These are phyloP conservation scores for Simalia tracyae DNA, from an alignment of 2,797 vertebrate species.

Conservation along the genomic window DNA sequence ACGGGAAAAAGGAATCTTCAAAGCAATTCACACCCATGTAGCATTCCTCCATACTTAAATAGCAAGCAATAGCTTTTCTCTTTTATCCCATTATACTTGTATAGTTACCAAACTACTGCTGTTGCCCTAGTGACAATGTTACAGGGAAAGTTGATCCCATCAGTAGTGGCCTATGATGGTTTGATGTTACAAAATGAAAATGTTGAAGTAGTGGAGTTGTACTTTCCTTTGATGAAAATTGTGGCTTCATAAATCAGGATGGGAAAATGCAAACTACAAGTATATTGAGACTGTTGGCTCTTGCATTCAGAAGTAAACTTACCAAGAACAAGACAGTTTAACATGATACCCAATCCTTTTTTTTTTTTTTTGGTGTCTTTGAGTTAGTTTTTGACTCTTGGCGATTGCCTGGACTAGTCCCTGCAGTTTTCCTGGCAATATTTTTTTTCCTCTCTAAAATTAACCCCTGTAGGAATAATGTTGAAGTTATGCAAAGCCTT, in stretches of 20 bases:
- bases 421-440: background rate
- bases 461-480: conserved; percentile 44
- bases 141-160: background rate
- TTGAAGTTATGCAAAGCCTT: conserved; percentile 48
- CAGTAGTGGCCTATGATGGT: background rate
- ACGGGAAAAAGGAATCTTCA: background rate
- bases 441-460: conserved; percentile 29
- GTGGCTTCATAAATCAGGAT: background rate
- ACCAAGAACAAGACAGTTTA: background rate
- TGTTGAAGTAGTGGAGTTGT: background rate
- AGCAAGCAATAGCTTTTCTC: background rate
- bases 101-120: background rate
- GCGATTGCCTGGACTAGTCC: background rate
- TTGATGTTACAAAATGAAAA: background rate
- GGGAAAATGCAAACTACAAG: background rate
- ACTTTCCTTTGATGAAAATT: background rate
- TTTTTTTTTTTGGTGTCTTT: too few species aligned
- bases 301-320: background rate
- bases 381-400: background rate
- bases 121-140: background rate
- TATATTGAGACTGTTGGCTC: background rate
- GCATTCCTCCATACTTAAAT: background rate
- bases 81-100: background rate
- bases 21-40: background rate
- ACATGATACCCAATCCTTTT: background rate